Percentiles rank a stretch among this genome's conserved stretches.
Evolutionary conservation across 2,113 vertebrate species (phyloP).

Genomic region (Equus przewalskii): DNA sequence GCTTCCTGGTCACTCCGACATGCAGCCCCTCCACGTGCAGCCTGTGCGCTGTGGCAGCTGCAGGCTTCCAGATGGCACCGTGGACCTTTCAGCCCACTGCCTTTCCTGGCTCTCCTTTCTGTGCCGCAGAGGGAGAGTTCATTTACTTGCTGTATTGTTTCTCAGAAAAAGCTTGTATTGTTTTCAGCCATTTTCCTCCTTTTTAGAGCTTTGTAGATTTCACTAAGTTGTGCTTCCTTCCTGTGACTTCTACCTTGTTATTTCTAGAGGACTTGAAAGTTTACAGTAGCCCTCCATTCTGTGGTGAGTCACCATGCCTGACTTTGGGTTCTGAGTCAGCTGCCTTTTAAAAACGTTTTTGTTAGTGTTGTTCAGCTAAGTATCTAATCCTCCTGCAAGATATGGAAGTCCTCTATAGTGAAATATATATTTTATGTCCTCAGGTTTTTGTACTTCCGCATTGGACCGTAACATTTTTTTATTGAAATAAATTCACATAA

Average conservation of each 20-base stretch:
- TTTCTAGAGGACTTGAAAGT: slow-evolving; percentile 37
- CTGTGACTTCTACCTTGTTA: slow-evolving; percentile 15
- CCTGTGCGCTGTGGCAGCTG: not conserved
- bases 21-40: not conserved
- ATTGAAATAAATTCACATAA: not conserved
- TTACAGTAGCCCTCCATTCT: not conserved
- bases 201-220: not conserved
- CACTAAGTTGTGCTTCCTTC: slow-evolving; percentile 12
- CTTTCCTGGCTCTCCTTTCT: not conserved
- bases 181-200: not conserved
- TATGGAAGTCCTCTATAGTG: not conserved
- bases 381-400: slow-evolving; percentile 24
- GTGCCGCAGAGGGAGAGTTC: not conserved
- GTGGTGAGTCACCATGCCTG: slow-evolving; percentile 15
- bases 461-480: not conserved
- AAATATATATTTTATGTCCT: not conserved
- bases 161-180: not conserved
- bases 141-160: not conserved
- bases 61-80: not conserved
- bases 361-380: not conserved
- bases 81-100: not conserved
- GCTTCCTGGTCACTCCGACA: not conserved
- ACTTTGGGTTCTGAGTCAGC: slow-evolving; percentile 26
- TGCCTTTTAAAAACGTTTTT: not conserved
- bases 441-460: not conserved